These are phyloP conservation scores for Coremacera marginata DNA, from an alignment of 2,888 invertebrate genomes.

Conservation along the genomic window DNA sequence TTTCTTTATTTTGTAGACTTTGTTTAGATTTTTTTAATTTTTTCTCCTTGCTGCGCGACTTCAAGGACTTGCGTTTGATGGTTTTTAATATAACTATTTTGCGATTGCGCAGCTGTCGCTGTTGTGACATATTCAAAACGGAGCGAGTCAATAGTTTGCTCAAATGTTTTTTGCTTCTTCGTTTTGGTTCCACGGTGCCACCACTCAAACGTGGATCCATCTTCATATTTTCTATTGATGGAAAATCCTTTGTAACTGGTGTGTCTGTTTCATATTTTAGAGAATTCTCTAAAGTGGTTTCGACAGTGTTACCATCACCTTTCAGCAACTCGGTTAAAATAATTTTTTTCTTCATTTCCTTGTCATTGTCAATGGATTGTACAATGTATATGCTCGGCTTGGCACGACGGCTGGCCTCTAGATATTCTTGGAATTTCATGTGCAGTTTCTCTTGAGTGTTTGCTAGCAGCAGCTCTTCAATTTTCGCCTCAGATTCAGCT, in stretches of 20 bases:
- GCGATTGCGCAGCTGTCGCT: conserved; percentile 57
- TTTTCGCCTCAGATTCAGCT: not conserved
- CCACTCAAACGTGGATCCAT: not conserved
- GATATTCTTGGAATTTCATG: conserved; percentile 53
- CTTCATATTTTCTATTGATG: conserved; percentile 39
- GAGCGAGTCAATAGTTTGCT: conserved; percentile 57
- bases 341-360: conserved; percentile 1
- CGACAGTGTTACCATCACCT: too few species aligned
- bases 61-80: conserved; percentile 38
- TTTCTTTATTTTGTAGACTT: not conserved
- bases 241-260: not conserved
- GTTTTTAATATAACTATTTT: conserved; percentile 57
- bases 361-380: conserved; percentile 52
- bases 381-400: conserved; percentile 65
- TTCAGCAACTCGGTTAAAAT: too few species aligned
- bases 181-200: not conserved
- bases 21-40: conserved; percentile 12
- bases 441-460: conserved; percentile 41
- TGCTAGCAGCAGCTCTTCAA: not conserved
- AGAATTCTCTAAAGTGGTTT: not conserved
- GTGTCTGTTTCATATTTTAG: not conserved
- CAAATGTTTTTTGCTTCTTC: conserved; percentile 30
- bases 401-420: conserved; percentile 59
- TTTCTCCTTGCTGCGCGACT: not conserved
- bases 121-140: conserved; percentile 54